Evolutionary conservation across 2,888 invertebrate genomes (phyloP).

Genomic region (Meloe dianella): DNA sequence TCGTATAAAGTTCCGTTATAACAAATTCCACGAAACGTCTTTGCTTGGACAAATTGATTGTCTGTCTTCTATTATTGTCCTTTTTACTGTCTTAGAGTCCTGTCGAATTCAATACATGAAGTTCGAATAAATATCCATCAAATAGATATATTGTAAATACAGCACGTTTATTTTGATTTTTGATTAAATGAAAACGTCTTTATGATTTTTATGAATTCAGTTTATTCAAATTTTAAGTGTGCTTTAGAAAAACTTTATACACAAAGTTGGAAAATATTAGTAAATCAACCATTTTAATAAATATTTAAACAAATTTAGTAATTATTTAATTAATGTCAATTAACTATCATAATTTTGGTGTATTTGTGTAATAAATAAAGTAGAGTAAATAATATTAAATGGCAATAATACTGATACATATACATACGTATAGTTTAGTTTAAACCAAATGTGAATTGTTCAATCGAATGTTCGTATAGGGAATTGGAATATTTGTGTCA

Average conservation of each 20-base stretch:
- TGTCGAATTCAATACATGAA: background rate
- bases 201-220: background rate
- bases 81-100: background rate
- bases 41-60: too few relatives aligned
- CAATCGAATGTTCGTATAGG: constrained; percentile 2
- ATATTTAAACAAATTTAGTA: background rate
- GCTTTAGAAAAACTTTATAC: background rate
- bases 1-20: too few relatives aligned
- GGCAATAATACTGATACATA: background rate
- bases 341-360: background rate
- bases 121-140: background rate
- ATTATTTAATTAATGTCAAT: background rate
- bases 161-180: background rate
- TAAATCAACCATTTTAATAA: background rate
- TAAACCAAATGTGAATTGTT: background rate
- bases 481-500: background rate
- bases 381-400: background rate
- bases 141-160: background rate
- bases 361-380: background rate
- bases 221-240: background rate
- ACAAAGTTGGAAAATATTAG: background rate
- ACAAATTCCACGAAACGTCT: too few relatives aligned
- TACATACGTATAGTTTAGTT: background rate
- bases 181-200: background rate
- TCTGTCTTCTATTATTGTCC: too few relatives aligned